Evolutionary conservation across 2,888 invertebrate species (phyloP).

Genomic region (Malthinus flaveolus): DNA sequence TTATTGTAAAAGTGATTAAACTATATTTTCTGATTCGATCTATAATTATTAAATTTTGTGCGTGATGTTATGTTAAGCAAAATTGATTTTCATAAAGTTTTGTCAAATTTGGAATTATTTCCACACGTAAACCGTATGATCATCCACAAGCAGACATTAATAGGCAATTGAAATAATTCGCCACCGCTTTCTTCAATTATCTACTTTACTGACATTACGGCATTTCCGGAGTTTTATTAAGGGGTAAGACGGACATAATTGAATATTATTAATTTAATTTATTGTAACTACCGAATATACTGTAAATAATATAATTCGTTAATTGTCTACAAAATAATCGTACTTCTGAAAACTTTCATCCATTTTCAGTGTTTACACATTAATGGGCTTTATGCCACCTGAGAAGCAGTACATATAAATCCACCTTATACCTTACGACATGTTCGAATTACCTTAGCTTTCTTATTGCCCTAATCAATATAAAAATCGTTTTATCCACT

Average conservation of each 20-base stretch:
- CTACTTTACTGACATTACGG: conserved; percentile 36
- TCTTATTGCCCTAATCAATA: too few relatives aligned
- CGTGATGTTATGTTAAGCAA: not conserved
- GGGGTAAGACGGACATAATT: conserved; percentile 34
- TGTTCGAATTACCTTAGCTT: too few relatives aligned
- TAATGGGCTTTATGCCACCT: too few relatives aligned
- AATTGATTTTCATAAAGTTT: not conserved
- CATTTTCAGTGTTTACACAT: too few relatives aligned
- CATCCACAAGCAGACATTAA: conserved; percentile 14
- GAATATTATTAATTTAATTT: conserved; percentile 10
- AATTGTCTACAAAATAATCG: too few relatives aligned
- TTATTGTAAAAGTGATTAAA: not conserved
- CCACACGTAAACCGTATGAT: too few relatives aligned
- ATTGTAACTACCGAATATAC: not conserved
- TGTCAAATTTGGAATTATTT: not conserved
- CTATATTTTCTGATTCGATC: not conserved
- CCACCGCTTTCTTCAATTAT: conserved; percentile 35
- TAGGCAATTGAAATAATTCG: conserved; percentile 28
- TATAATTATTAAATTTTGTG: not conserved
- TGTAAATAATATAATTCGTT: too few relatives aligned
- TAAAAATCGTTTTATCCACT: too few relatives aligned
- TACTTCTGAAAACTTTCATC: too few relatives aligned
- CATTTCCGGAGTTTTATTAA: conserved; percentile 36
- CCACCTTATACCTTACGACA: too few relatives aligned
- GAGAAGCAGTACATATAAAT: too few relatives aligned